Percentiles rank a stretch among this genome's conserved stretches.
Conservation (phyloP, 1,140 invertebrate genomes). For the Bombus vancouverensis region DNA sequence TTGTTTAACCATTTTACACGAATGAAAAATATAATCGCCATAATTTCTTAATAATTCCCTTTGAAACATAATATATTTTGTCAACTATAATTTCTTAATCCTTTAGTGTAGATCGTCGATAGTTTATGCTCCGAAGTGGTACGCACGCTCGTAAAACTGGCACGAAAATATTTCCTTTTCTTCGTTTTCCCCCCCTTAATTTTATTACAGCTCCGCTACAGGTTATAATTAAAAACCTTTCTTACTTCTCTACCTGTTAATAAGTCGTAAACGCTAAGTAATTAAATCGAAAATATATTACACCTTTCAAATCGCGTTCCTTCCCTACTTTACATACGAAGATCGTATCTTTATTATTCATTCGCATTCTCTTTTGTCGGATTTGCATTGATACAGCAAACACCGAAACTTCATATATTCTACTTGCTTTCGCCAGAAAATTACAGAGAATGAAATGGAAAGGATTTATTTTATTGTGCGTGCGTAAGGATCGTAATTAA, state of each 20-base stretch:
- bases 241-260: neutral
- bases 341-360: conserved; percentile 20
- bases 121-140: too few species aligned
- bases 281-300: conserved; percentile 19
- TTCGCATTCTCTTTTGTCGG: neutral
- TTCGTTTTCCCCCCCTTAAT: too few species aligned
- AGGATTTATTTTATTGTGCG: neutral
- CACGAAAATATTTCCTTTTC: too few species aligned
- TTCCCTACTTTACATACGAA: neutral
- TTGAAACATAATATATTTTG: too few species aligned
- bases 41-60: too few species aligned
- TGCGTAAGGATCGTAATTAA: neutral
- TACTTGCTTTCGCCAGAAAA: neutral
- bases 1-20: too few species aligned
- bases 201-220: too few species aligned
- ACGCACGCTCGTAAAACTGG: too few species aligned
- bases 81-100: too few species aligned
- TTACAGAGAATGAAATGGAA: neutral
- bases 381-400: neutral
- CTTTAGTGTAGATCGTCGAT: too few species aligned
- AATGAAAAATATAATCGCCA: too few species aligned
- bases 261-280: conserved; percentile 8
- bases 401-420: neutral
- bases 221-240: neutral
- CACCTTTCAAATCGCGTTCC: neutral